These are phyloP conservation scores for Phylloscopus whistleri DNA, from an alignment of 2,113 vertebrate genomes.

Conservation along the genomic window DNA sequence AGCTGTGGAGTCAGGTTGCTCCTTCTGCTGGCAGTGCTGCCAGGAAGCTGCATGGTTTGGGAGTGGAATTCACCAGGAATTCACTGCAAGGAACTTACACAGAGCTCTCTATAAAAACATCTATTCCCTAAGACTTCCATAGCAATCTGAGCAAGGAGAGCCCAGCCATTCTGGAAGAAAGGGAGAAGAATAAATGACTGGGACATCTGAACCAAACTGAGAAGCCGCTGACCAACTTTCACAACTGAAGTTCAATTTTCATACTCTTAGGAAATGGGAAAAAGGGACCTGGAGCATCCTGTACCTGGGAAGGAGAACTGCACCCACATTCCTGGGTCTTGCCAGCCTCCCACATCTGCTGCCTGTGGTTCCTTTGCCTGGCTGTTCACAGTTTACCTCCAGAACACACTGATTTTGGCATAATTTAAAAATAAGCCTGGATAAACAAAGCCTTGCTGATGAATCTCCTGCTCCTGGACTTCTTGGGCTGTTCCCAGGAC, in stretches of 20 bases:
- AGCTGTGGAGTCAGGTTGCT: background rate
- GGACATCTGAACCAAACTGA: background rate
- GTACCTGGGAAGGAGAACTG: background rate
- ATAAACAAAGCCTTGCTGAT: background rate
- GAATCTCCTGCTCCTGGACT: background rate
- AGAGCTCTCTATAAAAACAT: background rate
- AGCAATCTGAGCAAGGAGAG: background rate
- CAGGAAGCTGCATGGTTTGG: background rate
- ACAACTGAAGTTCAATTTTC: background rate
- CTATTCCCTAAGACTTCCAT: background rate
- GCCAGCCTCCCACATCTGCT: background rate
- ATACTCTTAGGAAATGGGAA: background rate
- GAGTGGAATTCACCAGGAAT: background rate
- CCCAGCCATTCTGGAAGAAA: background rate
- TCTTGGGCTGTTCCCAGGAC: background rate
- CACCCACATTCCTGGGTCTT: background rate
- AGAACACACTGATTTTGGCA: background rate
- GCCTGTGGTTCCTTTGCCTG: background rate
- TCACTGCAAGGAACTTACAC: background rate
- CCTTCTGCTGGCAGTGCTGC: background rate
- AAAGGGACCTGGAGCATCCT: background rate
- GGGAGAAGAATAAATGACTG: background rate
- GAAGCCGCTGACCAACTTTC: background rate
- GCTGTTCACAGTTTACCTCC: constrained; percentile 23
- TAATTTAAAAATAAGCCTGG: background rate